phyloP scores from a whole-genome alignment of 2,797 vertebrate species.

The Anisognathus igniventris region DNA sequence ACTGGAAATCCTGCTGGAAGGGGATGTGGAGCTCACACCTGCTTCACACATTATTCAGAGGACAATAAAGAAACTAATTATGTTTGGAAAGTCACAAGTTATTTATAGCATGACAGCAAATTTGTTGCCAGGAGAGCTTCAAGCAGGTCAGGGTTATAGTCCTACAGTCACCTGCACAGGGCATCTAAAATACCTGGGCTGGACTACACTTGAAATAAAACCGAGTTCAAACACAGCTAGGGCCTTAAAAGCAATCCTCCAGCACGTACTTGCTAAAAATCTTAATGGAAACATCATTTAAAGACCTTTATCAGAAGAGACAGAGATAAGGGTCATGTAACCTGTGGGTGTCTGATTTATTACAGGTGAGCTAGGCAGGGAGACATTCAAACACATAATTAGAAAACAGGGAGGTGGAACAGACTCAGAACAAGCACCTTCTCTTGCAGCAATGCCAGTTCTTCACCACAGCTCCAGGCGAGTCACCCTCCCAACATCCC shows the following conservation, averaged over 20 bases:
- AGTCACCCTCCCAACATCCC: neutral
- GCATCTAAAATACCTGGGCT: neutral
- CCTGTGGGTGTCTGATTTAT: neutral
- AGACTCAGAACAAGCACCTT: neutral
- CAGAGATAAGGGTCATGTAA: neutral
- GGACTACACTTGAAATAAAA: neutral
- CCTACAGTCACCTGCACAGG: neutral
- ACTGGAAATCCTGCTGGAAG: neutral
- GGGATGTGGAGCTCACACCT: neutral
- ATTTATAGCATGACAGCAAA: neutral
- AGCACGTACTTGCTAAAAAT: neutral
- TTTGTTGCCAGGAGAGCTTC: neutral
- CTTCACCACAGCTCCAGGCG: neutral
- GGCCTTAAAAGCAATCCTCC: neutral
- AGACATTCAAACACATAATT: neutral
- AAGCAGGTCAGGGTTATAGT: neutral
- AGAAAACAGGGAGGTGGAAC: neutral
- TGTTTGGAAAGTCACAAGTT: neutral
- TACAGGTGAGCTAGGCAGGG: neutral
- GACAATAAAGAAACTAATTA: neutral
- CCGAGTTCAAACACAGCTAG: fast-evolving
- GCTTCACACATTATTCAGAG: neutral
- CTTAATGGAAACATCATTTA: neutral
- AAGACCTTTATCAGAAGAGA: neutral
- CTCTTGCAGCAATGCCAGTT: neutral